Evolutionary conservation across 2,797 vertebrate species (phyloP).

Genomic region (Sebastes jordani): DNA sequence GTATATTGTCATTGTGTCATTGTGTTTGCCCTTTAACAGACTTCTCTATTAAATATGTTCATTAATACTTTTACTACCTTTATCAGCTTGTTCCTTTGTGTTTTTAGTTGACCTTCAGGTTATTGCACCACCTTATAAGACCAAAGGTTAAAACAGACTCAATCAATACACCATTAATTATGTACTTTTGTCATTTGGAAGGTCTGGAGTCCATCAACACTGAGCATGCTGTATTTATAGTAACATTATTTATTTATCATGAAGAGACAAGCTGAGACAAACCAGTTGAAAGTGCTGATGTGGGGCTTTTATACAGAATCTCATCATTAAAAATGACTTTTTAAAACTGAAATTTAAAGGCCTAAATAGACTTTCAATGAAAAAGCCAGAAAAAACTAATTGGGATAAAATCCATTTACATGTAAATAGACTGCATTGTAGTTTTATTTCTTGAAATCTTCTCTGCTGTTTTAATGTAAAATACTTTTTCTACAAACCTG

Average conservation of each 20-base stretch:
- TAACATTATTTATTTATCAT: neutral
- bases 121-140: neutral
- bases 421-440: neutral
- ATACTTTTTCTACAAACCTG: neutral
- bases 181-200: neutral
- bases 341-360: neutral
- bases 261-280: neutral
- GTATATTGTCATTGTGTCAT: too few relatives aligned
- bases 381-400: too few relatives aligned
- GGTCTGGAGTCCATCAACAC: neutral
- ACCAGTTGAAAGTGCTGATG: too few relatives aligned
- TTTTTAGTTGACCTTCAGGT: neutral
- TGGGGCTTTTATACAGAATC: too few relatives aligned
- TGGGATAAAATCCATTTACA: too few relatives aligned
- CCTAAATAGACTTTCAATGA: neutral
- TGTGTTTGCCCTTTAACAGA: neutral
- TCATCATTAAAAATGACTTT: too few relatives aligned
- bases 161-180: neutral
- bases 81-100: neutral
- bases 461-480: neutral
- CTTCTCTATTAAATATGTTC: neutral
- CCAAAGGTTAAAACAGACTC: neutral
- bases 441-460: neutral
- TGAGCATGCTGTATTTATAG: neutral
- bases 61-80: neutral